These are phyloP conservation scores for Oreohelix idahoensis DNA, from an alignment of 1,140 invertebrate species.

Conservation along the genomic window DNA sequence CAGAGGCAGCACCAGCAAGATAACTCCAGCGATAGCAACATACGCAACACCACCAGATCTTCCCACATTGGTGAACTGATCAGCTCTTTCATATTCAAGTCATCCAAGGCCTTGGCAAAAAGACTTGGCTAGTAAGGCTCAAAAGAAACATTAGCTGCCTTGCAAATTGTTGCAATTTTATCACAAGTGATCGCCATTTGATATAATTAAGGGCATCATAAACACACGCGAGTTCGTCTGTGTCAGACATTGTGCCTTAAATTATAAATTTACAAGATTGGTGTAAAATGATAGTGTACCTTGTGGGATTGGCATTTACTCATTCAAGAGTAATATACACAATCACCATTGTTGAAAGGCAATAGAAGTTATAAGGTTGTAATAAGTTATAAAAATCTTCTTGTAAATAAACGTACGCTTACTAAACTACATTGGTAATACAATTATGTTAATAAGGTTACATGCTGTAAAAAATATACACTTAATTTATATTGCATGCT, in stretches of 20 bases:
- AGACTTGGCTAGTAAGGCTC: slow-evolving; percentile 97
- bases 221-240: slow-evolving; percentile 96
- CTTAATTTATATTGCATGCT: too few species aligned
- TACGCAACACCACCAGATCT: slow-evolving; percentile 92
- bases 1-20: slow-evolving; percentile 78
- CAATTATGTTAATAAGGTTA: too few species aligned
- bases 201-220: slow-evolving; percentile 95
- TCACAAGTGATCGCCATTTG: slow-evolving; percentile 97
- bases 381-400: too few species aligned
- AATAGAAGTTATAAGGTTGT: too few species aligned
- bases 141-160: slow-evolving; percentile 94
- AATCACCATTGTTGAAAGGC: too few species aligned
- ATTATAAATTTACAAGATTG: too few species aligned
- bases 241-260: slow-evolving; percentile 86
- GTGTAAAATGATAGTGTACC: too few species aligned
- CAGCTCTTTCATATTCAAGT: slow-evolving; percentile 92
- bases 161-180: slow-evolving; percentile 96
- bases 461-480: too few species aligned
- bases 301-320: too few species aligned
- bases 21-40: slow-evolving; percentile 84
- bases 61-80: slow-evolving; percentile 96
- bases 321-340: too few species aligned
- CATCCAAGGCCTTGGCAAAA: slow-evolving; percentile 95
- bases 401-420: too few species aligned
- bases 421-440: too few species aligned